Conservation (phyloP, 2,888 invertebrate genomes). For the Trichogramma evanescens region DNA sequence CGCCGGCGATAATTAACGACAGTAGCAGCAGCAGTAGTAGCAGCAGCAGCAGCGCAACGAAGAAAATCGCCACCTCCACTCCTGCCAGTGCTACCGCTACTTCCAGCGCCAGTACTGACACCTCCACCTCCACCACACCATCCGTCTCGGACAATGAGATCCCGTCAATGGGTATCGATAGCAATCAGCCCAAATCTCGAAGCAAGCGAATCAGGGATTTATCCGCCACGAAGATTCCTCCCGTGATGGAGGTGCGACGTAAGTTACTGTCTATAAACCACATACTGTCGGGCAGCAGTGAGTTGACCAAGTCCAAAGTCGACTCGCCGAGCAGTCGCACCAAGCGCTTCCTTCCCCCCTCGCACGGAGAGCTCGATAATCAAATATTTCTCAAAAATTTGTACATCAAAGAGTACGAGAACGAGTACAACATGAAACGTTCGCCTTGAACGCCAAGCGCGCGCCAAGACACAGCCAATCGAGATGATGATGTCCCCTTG, state of each 20-base stretch:
- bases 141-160: conserved; percentile 39
- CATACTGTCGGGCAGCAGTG: conserved; percentile 22
- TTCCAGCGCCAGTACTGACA: conserved; percentile 1
- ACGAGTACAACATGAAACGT: conserved; percentile 43
- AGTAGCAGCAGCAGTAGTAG: neutral
- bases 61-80: conserved; percentile 12
- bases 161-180: conserved; percentile 30
- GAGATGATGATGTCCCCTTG: too few relatives aligned
- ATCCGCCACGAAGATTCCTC: conserved; percentile 27
- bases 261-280: conserved; percentile 36
- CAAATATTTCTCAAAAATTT: conserved; percentile 43
- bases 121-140: neutral
- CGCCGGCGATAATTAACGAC: conserved; percentile 6
- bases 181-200: conserved; percentile 38
- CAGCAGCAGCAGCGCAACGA: neutral
- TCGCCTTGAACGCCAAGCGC: conserved; percentile 21
- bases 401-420: conserved; percentile 42
- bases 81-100: conserved; percentile 3
- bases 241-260: conserved; percentile 24
- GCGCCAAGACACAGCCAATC: too few relatives aligned
- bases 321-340: conserved; percentile 32
- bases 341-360: conserved; percentile 37
- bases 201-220: conserved; percentile 41
- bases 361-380: conserved; percentile 36
- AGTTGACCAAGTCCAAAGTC: conserved; percentile 11